phyloP scores from a whole-genome alignment of 2,888 invertebrate genomes.

The Blomia tropicalis region DNA sequence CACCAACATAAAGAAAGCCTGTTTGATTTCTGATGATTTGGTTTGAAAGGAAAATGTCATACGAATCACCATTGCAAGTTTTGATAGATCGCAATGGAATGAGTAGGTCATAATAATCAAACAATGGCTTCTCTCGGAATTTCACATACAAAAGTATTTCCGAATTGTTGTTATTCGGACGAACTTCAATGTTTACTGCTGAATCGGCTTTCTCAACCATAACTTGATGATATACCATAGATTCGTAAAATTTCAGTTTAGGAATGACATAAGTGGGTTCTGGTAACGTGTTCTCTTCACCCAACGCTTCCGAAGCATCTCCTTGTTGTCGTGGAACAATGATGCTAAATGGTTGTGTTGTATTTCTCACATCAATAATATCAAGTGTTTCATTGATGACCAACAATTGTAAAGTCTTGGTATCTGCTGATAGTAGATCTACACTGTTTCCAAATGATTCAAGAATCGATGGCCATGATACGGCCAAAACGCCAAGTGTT shows the following conservation, averaged over 20 bases:
- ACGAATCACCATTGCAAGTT: conserved; percentile 21
- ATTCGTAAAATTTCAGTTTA: conserved; percentile 31
- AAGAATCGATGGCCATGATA: conserved; percentile 32
- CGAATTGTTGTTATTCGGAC: conserved; percentile 29
- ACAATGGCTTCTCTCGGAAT: conserved; percentile 29
- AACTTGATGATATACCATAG: conserved; percentile 32
- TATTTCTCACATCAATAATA: conserved; percentile 29
- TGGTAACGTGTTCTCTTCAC: conserved; percentile 21
- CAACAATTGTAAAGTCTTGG: conserved; percentile 31
- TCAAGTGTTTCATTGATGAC: conserved; percentile 30
- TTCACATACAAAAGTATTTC: conserved; percentile 30
- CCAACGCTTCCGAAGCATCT: conserved; percentile 21
- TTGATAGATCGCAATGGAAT: conserved; percentile 27
- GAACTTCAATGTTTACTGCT: conserved; percentile 31
- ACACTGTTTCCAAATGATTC: conserved; percentile 31
- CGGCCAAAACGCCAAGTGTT: conserved; percentile 31
- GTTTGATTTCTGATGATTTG: conserved; percentile 30
- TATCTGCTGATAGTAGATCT: conserved; percentile 30
- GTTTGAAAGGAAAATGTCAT: conserved; percentile 30
- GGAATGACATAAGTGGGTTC: conserved; percentile 29
- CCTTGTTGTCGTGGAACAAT: conserved; percentile 30
- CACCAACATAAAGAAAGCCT: conserved; percentile 35
- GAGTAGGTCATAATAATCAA: conserved; percentile 29
- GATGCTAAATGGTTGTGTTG: conserved; percentile 30
- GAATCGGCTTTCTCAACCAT: conserved; percentile 31